Conservation (phyloP, 2,113 vertebrate species). For the Gasterosteus aculeatus region DNA sequence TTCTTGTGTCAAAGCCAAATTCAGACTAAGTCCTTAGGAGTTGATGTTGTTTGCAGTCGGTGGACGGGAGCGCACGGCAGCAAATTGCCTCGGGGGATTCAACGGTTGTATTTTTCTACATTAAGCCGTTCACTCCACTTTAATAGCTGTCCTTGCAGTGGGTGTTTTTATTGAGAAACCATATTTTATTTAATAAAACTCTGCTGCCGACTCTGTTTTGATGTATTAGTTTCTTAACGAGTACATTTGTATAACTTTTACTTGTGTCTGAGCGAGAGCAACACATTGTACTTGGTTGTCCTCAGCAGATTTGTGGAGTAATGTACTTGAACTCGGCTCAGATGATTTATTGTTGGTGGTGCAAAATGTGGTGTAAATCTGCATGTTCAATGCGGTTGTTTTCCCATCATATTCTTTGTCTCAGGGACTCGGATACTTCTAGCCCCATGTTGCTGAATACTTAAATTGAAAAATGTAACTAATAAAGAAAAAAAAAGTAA, state of each 20-base stretch:
- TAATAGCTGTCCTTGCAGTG: neutral
- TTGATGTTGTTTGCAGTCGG: neutral
- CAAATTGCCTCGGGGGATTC: neutral
- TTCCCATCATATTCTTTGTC: neutral
- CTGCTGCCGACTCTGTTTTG: neutral
- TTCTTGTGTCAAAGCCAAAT: neutral
- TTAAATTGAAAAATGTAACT: neutral
- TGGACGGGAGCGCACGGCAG: neutral
- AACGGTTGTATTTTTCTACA: neutral
- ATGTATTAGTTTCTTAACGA: neutral
- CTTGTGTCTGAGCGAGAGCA: too few relatives aligned
- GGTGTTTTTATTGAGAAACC: neutral
- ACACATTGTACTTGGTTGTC: too few relatives aligned
- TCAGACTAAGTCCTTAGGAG: neutral
- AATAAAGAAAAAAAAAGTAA: neutral
- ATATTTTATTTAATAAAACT: neutral
- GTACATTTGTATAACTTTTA: too few relatives aligned
- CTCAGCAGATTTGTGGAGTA: too few relatives aligned
- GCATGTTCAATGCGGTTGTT: neutral
- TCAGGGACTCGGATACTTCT: neutral
- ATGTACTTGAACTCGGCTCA: too few relatives aligned
- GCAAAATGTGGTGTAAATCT: neutral
- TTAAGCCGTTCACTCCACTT: neutral
- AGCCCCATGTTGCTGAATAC: neutral
- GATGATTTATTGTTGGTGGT: neutral